A percentile compares a stretch with the other conserved stretches of the same genome.
Conservation (phyloP, 2,888 invertebrate genomes). For the Phengaris alcon region DNA sequence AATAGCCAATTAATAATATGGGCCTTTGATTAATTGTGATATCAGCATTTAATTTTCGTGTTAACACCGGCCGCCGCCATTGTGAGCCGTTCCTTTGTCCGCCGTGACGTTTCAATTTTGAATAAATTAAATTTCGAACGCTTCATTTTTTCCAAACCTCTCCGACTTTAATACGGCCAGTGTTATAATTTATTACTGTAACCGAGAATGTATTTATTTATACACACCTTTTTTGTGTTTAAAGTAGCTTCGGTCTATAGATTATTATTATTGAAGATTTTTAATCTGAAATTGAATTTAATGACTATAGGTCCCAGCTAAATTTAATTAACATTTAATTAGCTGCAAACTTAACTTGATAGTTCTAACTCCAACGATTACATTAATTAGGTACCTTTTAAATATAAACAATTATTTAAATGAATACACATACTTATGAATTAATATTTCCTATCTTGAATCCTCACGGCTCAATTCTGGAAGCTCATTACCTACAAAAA, state of each 20-base stretch:
- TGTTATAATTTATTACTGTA: slow-evolving; percentile 72
- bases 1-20: slow-evolving; percentile 79
- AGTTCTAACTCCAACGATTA: neutral
- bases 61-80: slow-evolving; percentile 73
- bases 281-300: slow-evolving; percentile 9
- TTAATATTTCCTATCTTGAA: too few relatives aligned
- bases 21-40: slow-evolving; percentile 79
- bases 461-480: too few relatives aligned
- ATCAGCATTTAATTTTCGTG: slow-evolving; percentile 80
- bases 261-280: slow-evolving; percentile 24
- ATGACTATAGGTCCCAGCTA: neutral
- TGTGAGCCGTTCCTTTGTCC: slow-evolving; percentile 71
- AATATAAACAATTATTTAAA: too few relatives aligned
- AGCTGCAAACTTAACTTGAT: neutral
- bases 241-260: slow-evolving; percentile 33
- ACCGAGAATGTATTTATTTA: slow-evolving; percentile 62
- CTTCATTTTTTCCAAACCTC: slow-evolving; percentile 71
- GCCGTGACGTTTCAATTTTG: slow-evolving; percentile 79
- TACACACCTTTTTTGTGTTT: slow-evolving; percentile 48
- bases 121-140: slow-evolving; percentile 80
- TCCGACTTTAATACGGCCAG: slow-evolving; percentile 61
- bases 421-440: too few relatives aligned
- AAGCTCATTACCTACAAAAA: neutral
- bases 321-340: slow-evolving; percentile 11
- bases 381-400: too few relatives aligned